phyloP scores from a whole-genome alignment of 2,113 vertebrate genomes.

The Cichladusa arquata region DNA sequence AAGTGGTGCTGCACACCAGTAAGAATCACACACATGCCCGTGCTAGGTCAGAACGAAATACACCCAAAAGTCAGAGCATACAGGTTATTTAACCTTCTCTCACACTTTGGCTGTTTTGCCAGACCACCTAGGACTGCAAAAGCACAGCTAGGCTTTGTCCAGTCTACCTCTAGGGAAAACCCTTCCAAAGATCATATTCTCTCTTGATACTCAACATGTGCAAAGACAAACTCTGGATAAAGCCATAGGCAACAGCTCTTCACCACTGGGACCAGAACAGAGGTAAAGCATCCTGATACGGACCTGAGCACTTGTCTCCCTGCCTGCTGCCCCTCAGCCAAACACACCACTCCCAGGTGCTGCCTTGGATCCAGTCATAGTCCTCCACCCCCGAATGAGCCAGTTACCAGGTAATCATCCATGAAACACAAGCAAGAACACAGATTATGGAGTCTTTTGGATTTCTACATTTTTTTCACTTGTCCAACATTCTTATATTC shows the following conservation, averaged over 20 bases:
- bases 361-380: not conserved
- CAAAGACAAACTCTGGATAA: not conserved
- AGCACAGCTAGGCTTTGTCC: not conserved
- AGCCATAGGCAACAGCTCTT: not conserved
- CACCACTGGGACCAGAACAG: not conserved
- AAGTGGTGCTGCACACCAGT: not conserved
- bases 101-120: not conserved
- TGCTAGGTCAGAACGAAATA: not conserved
- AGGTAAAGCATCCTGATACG: not conserved
- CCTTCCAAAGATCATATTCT: not conserved
- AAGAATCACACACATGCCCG: not conserved
- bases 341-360: not conserved
- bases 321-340: not conserved
- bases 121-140: not conserved
- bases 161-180: not conserved
- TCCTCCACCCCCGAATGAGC: not conserved
- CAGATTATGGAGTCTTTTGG: not conserved
- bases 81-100: not conserved
- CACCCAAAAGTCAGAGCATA: not conserved
- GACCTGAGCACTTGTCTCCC: not conserved
- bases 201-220: rapidly evolving
- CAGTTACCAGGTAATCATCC: not conserved
- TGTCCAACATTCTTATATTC: not conserved
- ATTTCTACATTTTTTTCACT: not conserved
- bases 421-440: not conserved